A percentile compares a stretch with the other conserved stretches of the same genome.
Evolutionary conservation across 2,888 invertebrate species (phyloP).

Genomic region (Dilophus febrilis): DNA sequence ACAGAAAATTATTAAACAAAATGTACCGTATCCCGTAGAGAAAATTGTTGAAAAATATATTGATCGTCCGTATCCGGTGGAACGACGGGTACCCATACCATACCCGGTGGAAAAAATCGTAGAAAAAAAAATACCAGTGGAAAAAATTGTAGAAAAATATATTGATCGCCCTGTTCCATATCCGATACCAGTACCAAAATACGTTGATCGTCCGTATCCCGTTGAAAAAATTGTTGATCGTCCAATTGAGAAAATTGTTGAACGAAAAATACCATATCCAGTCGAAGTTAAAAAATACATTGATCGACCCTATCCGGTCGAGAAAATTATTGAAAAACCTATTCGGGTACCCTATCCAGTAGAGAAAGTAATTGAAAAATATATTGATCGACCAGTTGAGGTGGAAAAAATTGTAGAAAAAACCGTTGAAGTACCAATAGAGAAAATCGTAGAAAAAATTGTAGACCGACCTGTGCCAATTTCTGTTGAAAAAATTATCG

Average conservation of each 20-base stretch:
- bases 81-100: conserved; percentile 34
- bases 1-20: conserved; percentile 28
- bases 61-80: conserved; percentile 16
- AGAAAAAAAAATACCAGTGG: conserved; percentile 37
- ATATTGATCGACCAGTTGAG: conserved; percentile 28
- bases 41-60: conserved; percentile 26
- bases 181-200: conserved; percentile 11
- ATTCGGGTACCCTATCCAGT: conserved; percentile 38
- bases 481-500: conserved; percentile 32
- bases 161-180: conserved; percentile 20
- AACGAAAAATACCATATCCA: conserved; percentile 25
- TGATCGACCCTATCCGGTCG: conserved; percentile 34
- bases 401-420: conserved; percentile 25
- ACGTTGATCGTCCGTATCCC: conserved; percentile 29
- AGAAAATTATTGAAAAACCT: conserved; percentile 34
- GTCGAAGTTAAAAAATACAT: conserved; percentile 31
- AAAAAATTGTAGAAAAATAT: conserved; percentile 33
- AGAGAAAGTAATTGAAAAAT: conserved; percentile 29
- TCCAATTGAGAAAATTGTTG: conserved; percentile 29
- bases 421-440: conserved; percentile 29
- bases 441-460: conserved; percentile 32
- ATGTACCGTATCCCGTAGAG: conserved; percentile 27
- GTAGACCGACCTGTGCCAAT: conserved; percentile 28
- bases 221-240: conserved; percentile 26
- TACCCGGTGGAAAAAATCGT: conserved; percentile 40